These are phyloP conservation scores for Tanypteryx hageni DNA, from an alignment of 2,888 invertebrate genomes.

Conservation along the genomic window DNA sequence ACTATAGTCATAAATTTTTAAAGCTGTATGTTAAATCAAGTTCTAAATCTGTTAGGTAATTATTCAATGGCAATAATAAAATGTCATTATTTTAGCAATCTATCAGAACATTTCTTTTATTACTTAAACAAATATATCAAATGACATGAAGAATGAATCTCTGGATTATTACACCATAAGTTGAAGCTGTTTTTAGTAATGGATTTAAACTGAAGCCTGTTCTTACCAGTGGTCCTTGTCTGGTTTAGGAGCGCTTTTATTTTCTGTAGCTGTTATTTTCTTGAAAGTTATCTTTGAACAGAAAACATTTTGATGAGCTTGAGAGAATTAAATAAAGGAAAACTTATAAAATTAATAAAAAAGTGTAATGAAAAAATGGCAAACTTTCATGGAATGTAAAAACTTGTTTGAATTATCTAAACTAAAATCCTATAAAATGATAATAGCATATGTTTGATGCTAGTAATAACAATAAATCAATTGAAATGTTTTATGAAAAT, in stretches of 20 bases:
- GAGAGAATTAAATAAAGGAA: background rate
- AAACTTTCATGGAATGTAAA: background rate
- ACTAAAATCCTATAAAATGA: background rate
- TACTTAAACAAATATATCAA: too few relatives aligned
- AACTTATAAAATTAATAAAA: slow-evolving; percentile 33
- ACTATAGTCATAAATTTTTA: too few relatives aligned
- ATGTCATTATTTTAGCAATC: too few relatives aligned
- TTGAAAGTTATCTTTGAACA: slow-evolving; percentile 32
- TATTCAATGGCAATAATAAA: too few relatives aligned
- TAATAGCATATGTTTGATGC: too few relatives aligned
- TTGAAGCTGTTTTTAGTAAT: background rate
- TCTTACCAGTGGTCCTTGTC: slow-evolving; percentile 21
- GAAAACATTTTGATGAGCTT: slow-evolving; percentile 29
- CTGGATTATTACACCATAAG: background rate
- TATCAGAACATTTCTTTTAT: too few relatives aligned
- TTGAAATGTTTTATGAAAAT: background rate
- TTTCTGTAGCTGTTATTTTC: slow-evolving; percentile 29
- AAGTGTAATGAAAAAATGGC: background rate
- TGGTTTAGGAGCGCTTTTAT: slow-evolving; percentile 12
- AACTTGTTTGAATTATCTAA: background rate
- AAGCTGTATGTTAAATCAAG: too few relatives aligned
- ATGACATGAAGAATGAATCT: too few relatives aligned
- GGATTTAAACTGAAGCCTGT: slow-evolving; percentile 12
- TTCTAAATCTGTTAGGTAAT: too few relatives aligned
- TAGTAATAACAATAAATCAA: too few relatives aligned